Evolutionary conservation across 2,113 vertebrate species (phyloP).

Genomic region (Xiphias gladius): DNA sequence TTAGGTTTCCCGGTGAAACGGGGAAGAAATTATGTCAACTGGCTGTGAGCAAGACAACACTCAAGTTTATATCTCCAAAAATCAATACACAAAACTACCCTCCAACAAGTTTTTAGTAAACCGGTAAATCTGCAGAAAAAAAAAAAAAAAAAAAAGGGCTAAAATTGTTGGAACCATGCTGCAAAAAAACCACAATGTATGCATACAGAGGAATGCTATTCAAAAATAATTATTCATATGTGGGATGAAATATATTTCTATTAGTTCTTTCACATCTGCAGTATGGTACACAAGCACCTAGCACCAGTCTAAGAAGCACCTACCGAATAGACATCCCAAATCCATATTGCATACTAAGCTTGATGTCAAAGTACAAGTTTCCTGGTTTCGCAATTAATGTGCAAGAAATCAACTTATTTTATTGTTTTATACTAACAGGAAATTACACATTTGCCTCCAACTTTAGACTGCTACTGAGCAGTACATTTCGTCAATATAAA

Average conservation of each 20-base stretch:
- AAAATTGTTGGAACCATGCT: neutral
- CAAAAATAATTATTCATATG: neutral
- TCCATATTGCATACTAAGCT: neutral
- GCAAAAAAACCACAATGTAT: neutral
- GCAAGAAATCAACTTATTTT: neutral
- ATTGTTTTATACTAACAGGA: too few relatives aligned
- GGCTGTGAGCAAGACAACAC: neutral
- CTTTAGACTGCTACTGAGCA: neutral
- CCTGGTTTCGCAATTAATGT: neutral
- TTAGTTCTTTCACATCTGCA: neutral
- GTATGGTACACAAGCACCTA: neutral
- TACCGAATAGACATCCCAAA: neutral
- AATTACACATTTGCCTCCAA: neutral
- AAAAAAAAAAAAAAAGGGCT: too few relatives aligned
- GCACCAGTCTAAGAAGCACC: neutral
- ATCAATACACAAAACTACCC: neutral
- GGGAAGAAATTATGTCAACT: neutral
- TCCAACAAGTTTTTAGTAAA: constrained; percentile 1
- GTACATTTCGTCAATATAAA: neutral
- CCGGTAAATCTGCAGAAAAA: neutral
- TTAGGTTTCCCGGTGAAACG: neutral
- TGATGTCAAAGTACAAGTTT: too few relatives aligned
- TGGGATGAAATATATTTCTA: neutral
- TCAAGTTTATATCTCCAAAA: neutral
- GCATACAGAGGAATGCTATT: neutral